These are phyloP conservation scores for Osedax frankpressi DNA, from an alignment of 2,888 invertebrate genomes.

Conservation along the genomic window DNA sequence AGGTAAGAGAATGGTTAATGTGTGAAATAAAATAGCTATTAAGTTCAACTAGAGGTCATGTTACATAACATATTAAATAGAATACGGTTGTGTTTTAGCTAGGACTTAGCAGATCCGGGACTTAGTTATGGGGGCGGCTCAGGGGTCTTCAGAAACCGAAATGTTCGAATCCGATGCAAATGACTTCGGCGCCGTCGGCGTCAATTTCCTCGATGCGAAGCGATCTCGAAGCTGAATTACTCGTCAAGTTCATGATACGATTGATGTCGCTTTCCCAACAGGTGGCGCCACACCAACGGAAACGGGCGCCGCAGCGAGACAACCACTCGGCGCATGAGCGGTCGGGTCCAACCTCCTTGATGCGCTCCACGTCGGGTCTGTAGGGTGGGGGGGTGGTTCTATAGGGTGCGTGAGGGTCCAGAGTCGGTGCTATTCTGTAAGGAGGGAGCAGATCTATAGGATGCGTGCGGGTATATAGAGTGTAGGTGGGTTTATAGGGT, in stretches of 20 bases:
- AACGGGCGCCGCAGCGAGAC: constrained; percentile 70
- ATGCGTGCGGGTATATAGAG: neutral
- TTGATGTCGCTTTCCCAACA: constrained; percentile 61
- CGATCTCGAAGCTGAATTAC: constrained; percentile 33
- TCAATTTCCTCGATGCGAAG: constrained; percentile 59
- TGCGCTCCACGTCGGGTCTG: constrained; percentile 36
- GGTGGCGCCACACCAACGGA: constrained; percentile 56
- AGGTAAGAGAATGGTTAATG: no score
- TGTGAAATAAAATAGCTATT: no score
- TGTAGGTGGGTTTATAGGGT: neutral
- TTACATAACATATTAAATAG: no score
- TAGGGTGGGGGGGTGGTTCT: neutral
- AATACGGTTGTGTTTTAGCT: no score
- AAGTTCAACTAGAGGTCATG: no score
- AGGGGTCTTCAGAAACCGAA: no score
- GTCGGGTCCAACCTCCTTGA: constrained; percentile 63
- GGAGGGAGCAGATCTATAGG: no score
- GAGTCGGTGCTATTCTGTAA: neutral
- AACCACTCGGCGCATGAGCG: constrained; percentile 89
- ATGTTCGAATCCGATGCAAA: constrained; percentile 70
- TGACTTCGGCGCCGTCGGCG: constrained; percentile 67
- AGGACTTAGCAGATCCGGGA: no score
- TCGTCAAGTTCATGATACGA: constrained; percentile 52
- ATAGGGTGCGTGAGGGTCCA: neutral
- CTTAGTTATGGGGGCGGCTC: no score